Base-by-base conservation (phyloP, 2,888 invertebrate species). In the Tipula vernalis region DNA sequence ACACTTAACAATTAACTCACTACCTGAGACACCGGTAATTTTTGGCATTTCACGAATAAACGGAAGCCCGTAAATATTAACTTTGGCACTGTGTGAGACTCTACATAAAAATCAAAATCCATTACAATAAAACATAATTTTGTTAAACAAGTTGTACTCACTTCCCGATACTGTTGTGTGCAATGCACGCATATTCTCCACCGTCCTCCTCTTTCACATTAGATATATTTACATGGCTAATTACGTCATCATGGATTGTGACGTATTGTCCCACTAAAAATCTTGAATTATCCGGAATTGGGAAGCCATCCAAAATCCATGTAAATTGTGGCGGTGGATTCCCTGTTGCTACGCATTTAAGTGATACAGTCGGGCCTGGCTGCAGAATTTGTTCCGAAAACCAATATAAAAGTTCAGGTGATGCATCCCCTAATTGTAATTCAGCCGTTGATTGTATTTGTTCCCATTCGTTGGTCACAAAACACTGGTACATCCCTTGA, bases 281-380 rank as follows among this genome's bases (percentile, higher is more conserved):
- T 90, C 97, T 96, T 90, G 92, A 92, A 90, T 92, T 92, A 89
- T 92, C 92, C 85, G 92, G 92, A 88, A 92, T 92, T 86, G 97
- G 95, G 92, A 97, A 97, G 85, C 97, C 97, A 90, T 98, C 98
- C 88, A 98, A 93, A 8, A 96, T 94, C 98, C 98, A 98, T 86
- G 95, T 95, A 92, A 98, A 97, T 91, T 96, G 96, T 3, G 98
- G 98, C 86, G 97, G 96, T 6, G 98, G 98, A 92, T 97, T 98
- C 86, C 98, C 98, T 89, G 97, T 96, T n/a, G 98, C 98, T 88
- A 96, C 96, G 92, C 98, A 98, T 92, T 97, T 97, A 88, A 98
- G 93, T 28, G 98, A 97, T 86, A 98, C 96, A 88, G 96, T 96
- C 44, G 97, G 97, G 18, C 98, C 98, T 0, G 97, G 97, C 90